A percentile compares a stretch with the other conserved stretches of the same genome.
These are phyloP conservation scores for Chionodraco myersi DNA, from an alignment of 2,113 vertebrate species.

Conservation along the genomic window DNA sequence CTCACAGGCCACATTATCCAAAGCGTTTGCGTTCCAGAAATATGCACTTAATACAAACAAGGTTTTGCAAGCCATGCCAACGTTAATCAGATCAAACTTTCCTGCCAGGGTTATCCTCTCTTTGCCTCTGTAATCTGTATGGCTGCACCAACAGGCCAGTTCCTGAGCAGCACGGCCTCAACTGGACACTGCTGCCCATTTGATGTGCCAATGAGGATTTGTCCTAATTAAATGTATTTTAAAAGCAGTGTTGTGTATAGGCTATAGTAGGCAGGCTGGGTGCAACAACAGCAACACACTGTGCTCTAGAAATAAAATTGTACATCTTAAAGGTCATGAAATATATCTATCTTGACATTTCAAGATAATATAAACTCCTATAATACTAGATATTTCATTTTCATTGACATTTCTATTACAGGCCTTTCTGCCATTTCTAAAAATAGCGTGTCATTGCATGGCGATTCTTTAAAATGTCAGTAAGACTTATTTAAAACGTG, in stretches of 20 bases:
- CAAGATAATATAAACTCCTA: not conserved
- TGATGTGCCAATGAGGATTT: conserved; percentile 17
- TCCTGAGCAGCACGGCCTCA: conserved; percentile 32
- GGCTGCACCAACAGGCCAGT: conserved; percentile 43
- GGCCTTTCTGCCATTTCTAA: conserved; percentile 35
- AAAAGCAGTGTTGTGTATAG: not conserved
- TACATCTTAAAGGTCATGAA: too few relatives aligned
- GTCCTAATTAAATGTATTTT: conserved; percentile 9
- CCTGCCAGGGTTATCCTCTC: conserved; percentile 55
- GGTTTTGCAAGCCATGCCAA: conserved; percentile 52
- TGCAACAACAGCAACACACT: not conserved
- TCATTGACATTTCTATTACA: not conserved
- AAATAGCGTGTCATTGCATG: conserved; percentile 52
- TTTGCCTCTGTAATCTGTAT: conserved; percentile 55
- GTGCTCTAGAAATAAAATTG: not conserved
- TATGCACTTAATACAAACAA: conserved; percentile 55
- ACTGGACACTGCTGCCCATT: conserved; percentile 9
- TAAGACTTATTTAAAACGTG: conserved; percentile 9
- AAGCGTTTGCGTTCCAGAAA: conserved; percentile 58
- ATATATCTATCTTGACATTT: not conserved
- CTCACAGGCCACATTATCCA: conserved; percentile 38
- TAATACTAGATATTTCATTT: not conserved
- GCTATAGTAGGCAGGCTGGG: not conserved
- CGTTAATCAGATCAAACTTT: conserved; percentile 75
- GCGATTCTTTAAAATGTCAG: conserved; percentile 24